Percentiles rank a stretch among this genome's conserved stretches.
These are phyloP conservation scores for Meandrusa payeni DNA, from an alignment of 2,888 invertebrate genomes.

Conservation along the genomic window DNA sequence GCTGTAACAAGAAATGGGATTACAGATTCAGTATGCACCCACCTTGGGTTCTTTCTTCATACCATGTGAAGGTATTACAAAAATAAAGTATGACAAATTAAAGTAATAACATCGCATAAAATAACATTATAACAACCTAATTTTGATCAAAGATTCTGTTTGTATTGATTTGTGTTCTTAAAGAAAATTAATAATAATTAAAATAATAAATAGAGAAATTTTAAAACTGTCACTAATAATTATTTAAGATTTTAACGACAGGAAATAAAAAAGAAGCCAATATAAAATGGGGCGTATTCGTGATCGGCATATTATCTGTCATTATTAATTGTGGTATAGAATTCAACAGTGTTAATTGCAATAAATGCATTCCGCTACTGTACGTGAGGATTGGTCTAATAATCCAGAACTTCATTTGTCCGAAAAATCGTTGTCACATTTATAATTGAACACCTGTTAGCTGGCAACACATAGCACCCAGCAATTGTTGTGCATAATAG, in stretches of 20 bases:
- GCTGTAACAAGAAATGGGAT: constrained; percentile 87
- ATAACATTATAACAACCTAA: constrained; percentile 11
- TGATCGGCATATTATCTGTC: constrained; percentile 46
- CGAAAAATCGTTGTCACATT: constrained; percentile 50
- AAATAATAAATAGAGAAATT: constrained; percentile 8
- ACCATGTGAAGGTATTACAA: constrained; percentile 44
- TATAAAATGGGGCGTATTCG: constrained; percentile 45
- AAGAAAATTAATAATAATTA: neutral
- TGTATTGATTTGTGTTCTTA: neutral
- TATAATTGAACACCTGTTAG: no score
- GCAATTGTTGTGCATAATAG: no score
- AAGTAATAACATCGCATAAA: constrained; percentile 15
- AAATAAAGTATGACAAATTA: constrained; percentile 42
- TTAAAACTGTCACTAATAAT: constrained; percentile 29
- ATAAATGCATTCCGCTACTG: constrained; percentile 66
- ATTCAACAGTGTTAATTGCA: constrained; percentile 55
- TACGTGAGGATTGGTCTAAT: constrained; percentile 55
- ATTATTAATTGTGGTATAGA: constrained; percentile 39
- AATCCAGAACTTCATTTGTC: constrained; percentile 73
- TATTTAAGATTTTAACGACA: neutral
- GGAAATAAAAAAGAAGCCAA: constrained; percentile 40
- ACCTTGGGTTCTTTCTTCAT: constrained; percentile 69
- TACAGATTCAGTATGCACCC: constrained; percentile 80
- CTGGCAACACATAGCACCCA: no score
- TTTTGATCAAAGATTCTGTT: constrained; percentile 10